Evolutionary conservation across 2,797 vertebrate species (phyloP).

Genomic region (Danio choprae): DNA sequence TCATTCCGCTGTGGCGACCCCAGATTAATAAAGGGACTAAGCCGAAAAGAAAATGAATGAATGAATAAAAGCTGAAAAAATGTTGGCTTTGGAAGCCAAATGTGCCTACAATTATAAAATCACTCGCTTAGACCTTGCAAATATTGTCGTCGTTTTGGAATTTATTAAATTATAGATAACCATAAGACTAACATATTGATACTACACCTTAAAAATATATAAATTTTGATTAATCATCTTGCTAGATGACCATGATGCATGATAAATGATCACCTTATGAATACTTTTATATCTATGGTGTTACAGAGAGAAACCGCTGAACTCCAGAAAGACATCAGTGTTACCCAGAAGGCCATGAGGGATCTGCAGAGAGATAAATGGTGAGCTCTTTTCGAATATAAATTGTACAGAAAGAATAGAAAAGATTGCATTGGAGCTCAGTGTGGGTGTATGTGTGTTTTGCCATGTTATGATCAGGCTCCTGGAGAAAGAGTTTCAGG

Average conservation of each 20-base stretch:
- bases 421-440: neutral
- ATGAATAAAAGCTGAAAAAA: no score
- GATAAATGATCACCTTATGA: neutral
- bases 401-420: neutral
- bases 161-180: no score
- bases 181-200: no score
- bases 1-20: no score
- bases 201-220: no score
- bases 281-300: neutral
- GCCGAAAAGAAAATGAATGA: no score
- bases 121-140: no score
- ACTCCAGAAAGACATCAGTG: constrained; percentile 65
- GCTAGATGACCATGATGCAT: neutral
- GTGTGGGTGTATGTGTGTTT: constrained; percentile 20
- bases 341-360: constrained; percentile 60
- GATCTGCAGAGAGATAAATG: constrained; percentile 79
- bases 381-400: constrained; percentile 61
- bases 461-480: constrained; percentile 69
- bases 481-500: constrained; percentile 80
- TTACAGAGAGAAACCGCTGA: constrained; percentile 56
- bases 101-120: no score
- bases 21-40: no score
- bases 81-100: no score
- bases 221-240: no score
- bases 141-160: no score